Base-by-base conservation (phyloP, 2,888 invertebrate genomes). In the Empis livida region DNA sequence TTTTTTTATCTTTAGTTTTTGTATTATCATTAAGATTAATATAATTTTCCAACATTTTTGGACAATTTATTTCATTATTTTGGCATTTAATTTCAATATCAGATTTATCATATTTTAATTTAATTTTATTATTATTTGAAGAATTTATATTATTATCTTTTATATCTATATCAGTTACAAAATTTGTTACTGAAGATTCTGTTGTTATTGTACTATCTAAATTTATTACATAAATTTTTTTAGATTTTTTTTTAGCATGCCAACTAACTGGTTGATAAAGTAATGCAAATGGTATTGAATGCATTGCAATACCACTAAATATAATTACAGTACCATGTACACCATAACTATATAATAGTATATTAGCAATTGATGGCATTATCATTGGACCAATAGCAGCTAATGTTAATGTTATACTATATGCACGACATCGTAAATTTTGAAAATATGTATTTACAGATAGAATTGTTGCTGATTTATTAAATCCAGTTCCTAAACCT, bases 361-460 rank as follows among this genome's bases (percentile, higher is more conserved):
- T 62, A 10, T 78, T 80, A 42, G 81, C 77, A 39, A 82, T 70
- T 55, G 79, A 73, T 9, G 82, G 82, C 76, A 80, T 78, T 50
- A 82, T 54, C 37, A 81, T 78, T 5, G 82, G 80, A 0, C 81
- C 82, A 16, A 81, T 62, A 1, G 78, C 81, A 9, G 80, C 80
- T 1, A 76, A 73, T 1, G 79, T 78, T 78, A 79, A 79, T 52
- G 78, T 77, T 30, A 80, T 61, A 11, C 81, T 79, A 1, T 80
- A 78, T 3, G 82, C 82, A 44, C 78, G 63, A 60, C 80, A 69
- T 63, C 81, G 70, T 58, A 74, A 73, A 42, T 75, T 71, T 58
- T 75, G 77, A 71, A 82, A 82, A 59, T 80, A 82, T 4, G 80
- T 79, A 58, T 82, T 82, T 50, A 82, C 58, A 4, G 80, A 80